Evolutionary conservation across 1,140 invertebrate genomes (phyloP), one percentile per base, ranked within the genome.

Genomic region (Wasmannia auropunctata): DNA sequence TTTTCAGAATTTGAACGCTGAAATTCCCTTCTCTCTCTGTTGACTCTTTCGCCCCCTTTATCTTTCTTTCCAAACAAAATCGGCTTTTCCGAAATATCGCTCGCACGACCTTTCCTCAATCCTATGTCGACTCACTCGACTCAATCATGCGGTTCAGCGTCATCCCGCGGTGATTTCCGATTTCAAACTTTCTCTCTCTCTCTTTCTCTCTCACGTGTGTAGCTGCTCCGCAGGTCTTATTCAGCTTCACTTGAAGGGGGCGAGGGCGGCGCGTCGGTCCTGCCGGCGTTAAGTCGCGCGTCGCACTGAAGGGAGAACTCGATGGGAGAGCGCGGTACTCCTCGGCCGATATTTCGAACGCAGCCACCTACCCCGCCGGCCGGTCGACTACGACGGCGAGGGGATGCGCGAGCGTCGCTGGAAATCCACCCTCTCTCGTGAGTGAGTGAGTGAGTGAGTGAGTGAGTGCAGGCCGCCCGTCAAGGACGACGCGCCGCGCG

Each of bases 221-320:
- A 56, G 65, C 34, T 56, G 11, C 34, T 67, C 34, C 58, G 46
- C 86, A 69, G 54, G 56, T 88, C 67, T 72, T 74, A 86, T 87
- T 76, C 77, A 56, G 65, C 67, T 86, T n/a, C 19, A 62, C 86
- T n/a, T n/a, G n/a, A 88, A 91, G 92, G 90, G 92, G 86, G 87
- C 89, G 90, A 93, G 91, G 89, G 91, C 92, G 91, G 90, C 92
- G 90, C 92, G 91, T 93, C 86, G 91, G 80, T 93, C 93, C 92
- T 92, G 84, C 92, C 92, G 91, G 87, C 90, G 91, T 91, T 89
- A 90, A 90, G 87, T 94, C 93, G 94, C 94, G 94, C 94, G 91
- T 94, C 91, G 88, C 91, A 94, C 94, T 95, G 92, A 87, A 79
- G 70, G 77, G 74, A 88, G 90, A 90, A 91, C 84, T 70, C 81